Evolutionary conservation across 1,140 invertebrate genomes (phyloP), one percentile per base, ranked within the genome.

Genomic region (Ceratitis capitata): DNA sequence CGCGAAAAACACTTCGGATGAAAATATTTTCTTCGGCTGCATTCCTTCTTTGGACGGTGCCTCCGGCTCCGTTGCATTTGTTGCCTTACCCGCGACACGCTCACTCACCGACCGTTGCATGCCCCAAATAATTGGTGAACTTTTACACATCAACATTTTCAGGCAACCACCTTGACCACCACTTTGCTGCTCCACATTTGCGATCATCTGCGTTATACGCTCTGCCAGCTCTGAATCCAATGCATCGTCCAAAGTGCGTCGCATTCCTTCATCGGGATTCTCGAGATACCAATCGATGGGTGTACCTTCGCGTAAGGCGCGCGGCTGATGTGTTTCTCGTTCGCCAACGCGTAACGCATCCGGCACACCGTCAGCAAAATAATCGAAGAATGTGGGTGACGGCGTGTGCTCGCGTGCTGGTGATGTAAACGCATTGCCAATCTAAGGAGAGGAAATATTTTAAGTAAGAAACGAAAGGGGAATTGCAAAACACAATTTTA

Each of bases 131-230:
- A 97, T 94, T 2, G 96, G 96, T 1, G 95, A 94, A 61, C 94
- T 94, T 92, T 97, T 97, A 89, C 96, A 97, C 84, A 97, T 91
- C 14, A 97, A 89, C 19, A 96, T 91, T 90, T 95, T 94, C 2
- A 97, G 92, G 87, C 96, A 97, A 16, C 19, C 26, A 49, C 29
- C 84, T 39, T 85, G 74, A 10, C 84, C 84, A 6, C 45, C 19
- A 26, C 69, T 23, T 6, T 26, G 35, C 26, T 93, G 89, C 90
- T 93, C 91, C 19, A 95, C 91, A 14, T 93, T 87, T 2, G 94
- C 92, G 74, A 96, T 95, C 53, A 97, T 92, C 14, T 92, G 89
- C 26, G 89, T 87, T 3, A 92, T 85, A 49, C 93, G 89, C 39
- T 94, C 92, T 0, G 95, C 93, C 35, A 97, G 89, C 39, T 94